Evolutionary conservation across 2,888 invertebrate genomes (phyloP), one percentile per base, ranked within the genome.

Genomic region (Toxonevra muliebris): DNA sequence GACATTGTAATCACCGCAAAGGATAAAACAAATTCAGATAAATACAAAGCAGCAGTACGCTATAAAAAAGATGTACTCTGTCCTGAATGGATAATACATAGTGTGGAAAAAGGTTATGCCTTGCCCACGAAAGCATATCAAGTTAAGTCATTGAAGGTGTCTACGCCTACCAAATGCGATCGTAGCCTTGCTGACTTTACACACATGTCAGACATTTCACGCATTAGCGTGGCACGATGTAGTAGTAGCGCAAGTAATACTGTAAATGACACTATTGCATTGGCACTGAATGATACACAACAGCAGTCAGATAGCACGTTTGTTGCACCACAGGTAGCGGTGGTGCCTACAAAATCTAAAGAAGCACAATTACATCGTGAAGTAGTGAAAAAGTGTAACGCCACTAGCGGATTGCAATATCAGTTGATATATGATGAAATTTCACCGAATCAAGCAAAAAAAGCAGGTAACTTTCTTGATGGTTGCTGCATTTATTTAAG

Each of bases 391-490:
- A 68, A 73, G 62, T 40, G 69, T 15, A 67, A 62, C 19, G 19
- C 68, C 17, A 58, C 65, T 7, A 30, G 30, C 7, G 7, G 30
- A 30, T 61, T 69, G 15, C 64, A 61, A 68, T 74, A 81, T 61
- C 70, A 73, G n/a, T 61, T 76, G 42, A 72, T 76, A 0, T 76
- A 78, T 45, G 76, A 76, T 53, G 82, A 84, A 65, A 85, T 92
- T 53, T 90, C 92, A 75, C 86, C 93, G 73, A 89, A 88, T 65
- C 87, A 88, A 68, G 90, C 91, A 1, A 92, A 91, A 80, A 89
- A 88, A 80, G 91, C 91, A 71, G 95, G 94, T 43, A 87, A 90
- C 69, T 95, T 95, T 80, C 89, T 97, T 66, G 96, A 97, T 86
- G 96, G 96, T 60, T 96, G 95, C 80, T 93, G 92, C 84, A 87